These are phyloP conservation scores for Pelosia muscerda DNA, from an alignment of 2,888 invertebrate species.

Conservation along the genomic window DNA sequence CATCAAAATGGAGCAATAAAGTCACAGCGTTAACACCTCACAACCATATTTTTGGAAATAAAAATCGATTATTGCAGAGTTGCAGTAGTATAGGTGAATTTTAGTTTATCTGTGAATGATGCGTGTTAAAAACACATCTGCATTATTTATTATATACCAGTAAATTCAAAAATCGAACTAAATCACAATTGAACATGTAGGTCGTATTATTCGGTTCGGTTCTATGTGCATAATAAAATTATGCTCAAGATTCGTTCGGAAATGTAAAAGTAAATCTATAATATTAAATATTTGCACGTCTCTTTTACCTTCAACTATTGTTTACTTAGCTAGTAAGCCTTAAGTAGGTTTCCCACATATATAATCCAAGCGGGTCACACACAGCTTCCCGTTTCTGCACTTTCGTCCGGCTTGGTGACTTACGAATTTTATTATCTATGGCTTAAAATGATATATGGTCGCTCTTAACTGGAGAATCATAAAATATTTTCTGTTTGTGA, in stretches of 20 bases:
- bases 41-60: no score
- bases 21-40: slow-evolving; percentile 23
- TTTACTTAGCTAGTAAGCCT: slow-evolving; percentile 19
- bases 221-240: slow-evolving; percentile 7
- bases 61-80: background rate
- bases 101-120: background rate
- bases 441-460: slow-evolving; percentile 86
- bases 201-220: background rate
- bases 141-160: background rate
- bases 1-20: slow-evolving; percentile 45
- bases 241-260: background rate
- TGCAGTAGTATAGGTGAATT: background rate
- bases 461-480: slow-evolving; percentile 86
- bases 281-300: background rate
- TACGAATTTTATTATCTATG: slow-evolving; percentile 86
- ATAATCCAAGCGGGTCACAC: slow-evolving; percentile 49
- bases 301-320: slow-evolving; percentile 8
- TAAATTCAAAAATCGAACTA: background rate
- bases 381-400: slow-evolving; percentile 61
- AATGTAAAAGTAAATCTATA: background rate
- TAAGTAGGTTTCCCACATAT: slow-evolving; percentile 23
- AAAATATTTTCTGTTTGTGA: slow-evolving; percentile 87
- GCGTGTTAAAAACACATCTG: background rate
- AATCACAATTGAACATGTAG: background rate
- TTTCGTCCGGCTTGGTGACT: slow-evolving; percentile 82